Conservation (phyloP, 2,113 vertebrate genomes). For the Malaclemys terrapin region DNA sequence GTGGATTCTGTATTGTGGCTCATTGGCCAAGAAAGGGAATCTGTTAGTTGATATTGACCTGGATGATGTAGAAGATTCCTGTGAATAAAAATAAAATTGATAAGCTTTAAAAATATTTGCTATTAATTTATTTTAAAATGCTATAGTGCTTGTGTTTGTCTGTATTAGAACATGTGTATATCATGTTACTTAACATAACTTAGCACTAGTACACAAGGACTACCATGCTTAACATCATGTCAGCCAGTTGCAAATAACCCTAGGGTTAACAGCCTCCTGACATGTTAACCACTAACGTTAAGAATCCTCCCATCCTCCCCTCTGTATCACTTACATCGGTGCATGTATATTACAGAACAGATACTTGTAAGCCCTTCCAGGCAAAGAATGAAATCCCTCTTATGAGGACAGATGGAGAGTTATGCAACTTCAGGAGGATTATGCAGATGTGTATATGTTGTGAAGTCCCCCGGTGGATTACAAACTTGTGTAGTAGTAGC, state of each 20-base stretch:
- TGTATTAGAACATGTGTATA: not conserved
- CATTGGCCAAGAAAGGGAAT: not conserved
- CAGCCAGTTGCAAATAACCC: not conserved
- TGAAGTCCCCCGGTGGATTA: slow-evolving; percentile 73
- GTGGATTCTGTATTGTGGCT: not conserved
- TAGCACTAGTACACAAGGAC: not conserved
- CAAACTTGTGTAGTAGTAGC: slow-evolving; percentile 3
- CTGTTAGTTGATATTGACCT: not conserved
- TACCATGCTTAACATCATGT: not conserved
- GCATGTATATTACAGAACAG: not conserved
- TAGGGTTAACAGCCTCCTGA: not conserved
- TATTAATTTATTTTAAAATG: not conserved
- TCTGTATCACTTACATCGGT: fast-evolving
- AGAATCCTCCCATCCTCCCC: not conserved
- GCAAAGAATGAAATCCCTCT: slow-evolving; percentile 65
- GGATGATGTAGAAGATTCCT: not conserved
- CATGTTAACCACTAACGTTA: slow-evolving; percentile 3
- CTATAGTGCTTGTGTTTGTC: not conserved
- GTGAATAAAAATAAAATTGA: not conserved
- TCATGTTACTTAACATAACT: not conserved
- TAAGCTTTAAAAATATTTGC: not conserved
- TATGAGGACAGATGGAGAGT: slow-evolving; percentile 77
- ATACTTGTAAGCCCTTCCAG: slow-evolving; percentile 66
- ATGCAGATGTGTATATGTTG: slow-evolving; percentile 69
- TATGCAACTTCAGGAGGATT: slow-evolving; percentile 73